Evolutionary conservation across 2,797 vertebrate genomes (phyloP).

Genomic region (Fistularia commersonii): DNA sequence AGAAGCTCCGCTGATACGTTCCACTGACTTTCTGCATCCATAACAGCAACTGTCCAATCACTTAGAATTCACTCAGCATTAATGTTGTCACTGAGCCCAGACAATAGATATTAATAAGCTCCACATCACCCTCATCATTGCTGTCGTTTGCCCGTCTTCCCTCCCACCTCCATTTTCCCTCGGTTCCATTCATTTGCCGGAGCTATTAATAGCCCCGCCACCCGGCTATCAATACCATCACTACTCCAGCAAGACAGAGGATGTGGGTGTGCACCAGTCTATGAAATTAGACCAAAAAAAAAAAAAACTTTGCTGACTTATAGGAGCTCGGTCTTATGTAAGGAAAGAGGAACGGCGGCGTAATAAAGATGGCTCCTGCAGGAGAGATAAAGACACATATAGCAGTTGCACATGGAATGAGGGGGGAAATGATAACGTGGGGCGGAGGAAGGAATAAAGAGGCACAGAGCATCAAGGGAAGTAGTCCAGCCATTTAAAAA

Average conservation of each 20-base stretch:
- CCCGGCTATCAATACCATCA: constrained; percentile 70
- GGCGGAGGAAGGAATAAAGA: not conserved
- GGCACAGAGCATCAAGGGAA: not conserved
- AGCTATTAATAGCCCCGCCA: constrained; percentile 67
- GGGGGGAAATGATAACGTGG: not conserved
- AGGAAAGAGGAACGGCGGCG: constrained; percentile 19
- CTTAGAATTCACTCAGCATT: constrained; percentile 66
- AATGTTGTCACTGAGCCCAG: constrained; percentile 46
- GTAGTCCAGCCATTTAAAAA: too few relatives aligned
- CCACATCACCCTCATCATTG: constrained; percentile 31
- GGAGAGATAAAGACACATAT: constrained; percentile 2
- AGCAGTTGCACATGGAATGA: not conserved
- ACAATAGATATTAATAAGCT: constrained; percentile 62
- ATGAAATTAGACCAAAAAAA: constrained; percentile 49
- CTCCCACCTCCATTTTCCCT: constrained; percentile 43
- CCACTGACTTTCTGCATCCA: constrained; percentile 25
- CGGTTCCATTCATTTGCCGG: constrained; percentile 51
- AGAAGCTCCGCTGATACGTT: constrained; percentile 13
- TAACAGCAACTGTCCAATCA: constrained; percentile 45
- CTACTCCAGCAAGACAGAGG: constrained; percentile 58
- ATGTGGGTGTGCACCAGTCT: constrained; percentile 52
- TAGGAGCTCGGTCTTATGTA: constrained; percentile 45
- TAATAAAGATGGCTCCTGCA: constrained; percentile 11
- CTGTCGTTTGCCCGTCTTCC: constrained; percentile 40
- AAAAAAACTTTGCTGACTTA: constrained; percentile 48